Conservation (phyloP, 1,140 invertebrate genomes). For the Homarus americanus region DNA sequence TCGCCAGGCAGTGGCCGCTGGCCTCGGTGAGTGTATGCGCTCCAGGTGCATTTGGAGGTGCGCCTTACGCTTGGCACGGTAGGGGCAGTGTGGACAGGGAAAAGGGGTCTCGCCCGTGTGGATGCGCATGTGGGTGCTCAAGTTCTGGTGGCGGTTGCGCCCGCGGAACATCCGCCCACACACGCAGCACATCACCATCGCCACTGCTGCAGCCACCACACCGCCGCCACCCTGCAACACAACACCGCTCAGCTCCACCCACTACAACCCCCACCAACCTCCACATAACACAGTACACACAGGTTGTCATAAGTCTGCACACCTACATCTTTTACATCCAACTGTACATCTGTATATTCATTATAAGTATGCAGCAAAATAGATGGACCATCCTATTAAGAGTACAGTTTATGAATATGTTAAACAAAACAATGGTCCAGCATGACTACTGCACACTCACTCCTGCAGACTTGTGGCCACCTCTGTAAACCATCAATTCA, state of each 20-base stretch:
- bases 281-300: conserved; percentile 28
- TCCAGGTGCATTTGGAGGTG: conserved; percentile 72
- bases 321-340: not conserved
- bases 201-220: conserved; percentile 53
- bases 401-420: too few species aligned
- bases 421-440: too few species aligned
- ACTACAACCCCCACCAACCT: conserved; percentile 20
- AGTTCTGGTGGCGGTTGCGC: conserved; percentile 74
- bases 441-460: too few species aligned
- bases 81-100: conserved; percentile 79
- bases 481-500: too few species aligned
- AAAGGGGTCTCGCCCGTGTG: conserved; percentile 81
- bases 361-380: too few species aligned
- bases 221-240: conserved; percentile 65
- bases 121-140: conserved; percentile 76
- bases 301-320: not conserved
- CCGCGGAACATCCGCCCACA: conserved; percentile 71
- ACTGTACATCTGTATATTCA: not conserved
- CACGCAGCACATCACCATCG: conserved; percentile 65
- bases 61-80: conserved; percentile 72
- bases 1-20: conserved; percentile 13
- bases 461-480: too few species aligned
- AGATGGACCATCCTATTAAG: too few species aligned
- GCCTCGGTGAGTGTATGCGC: conserved; percentile 59
- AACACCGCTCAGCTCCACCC: conserved; percentile 67